A percentile compares a stretch with the other conserved stretches of the same genome.
phyloP scores from a whole-genome alignment of 2,113 vertebrate genomes.

The Thinocorus orbignyianus region DNA sequence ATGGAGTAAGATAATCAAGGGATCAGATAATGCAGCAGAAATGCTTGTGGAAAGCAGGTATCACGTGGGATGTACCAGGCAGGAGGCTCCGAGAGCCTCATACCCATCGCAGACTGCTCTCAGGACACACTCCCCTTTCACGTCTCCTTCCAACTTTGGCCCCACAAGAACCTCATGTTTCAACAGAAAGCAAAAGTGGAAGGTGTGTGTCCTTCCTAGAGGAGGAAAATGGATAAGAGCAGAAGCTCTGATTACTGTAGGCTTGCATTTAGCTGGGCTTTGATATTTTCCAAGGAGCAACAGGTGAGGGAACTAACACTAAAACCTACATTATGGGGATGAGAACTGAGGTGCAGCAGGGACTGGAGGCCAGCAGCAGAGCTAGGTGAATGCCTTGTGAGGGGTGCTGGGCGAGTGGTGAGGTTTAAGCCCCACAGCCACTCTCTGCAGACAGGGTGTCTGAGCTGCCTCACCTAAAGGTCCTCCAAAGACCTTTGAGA shows the following conservation, averaged over 20 bases:
- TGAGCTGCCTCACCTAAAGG: not conserved
- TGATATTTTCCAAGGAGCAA: not conserved
- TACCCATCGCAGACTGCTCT: fast-evolving
- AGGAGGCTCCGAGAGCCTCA: fast-evolving
- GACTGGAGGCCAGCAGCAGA: not conserved
- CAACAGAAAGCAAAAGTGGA: not conserved
- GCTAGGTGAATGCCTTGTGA: not conserved
- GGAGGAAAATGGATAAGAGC: not conserved
- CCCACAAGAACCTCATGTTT: fast-evolving
- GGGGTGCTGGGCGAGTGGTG: not conserved
- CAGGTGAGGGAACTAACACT: not conserved
- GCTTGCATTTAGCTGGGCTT: not conserved
- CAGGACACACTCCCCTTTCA: fast-evolving
- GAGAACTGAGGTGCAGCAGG: not conserved
- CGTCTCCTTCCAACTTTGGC: not conserved
- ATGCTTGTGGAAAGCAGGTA: not conserved
- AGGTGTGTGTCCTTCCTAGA: not conserved
- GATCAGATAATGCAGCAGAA: not conserved
- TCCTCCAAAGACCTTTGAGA: not conserved
- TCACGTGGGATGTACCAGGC: fast-evolving
- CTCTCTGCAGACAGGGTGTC: not conserved
- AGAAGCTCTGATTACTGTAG: not conserved
- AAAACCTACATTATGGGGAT: not conserved
- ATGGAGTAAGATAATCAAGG: not conserved
- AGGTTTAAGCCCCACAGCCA: not conserved